phyloP scores from a whole-genome alignment of 2,113 vertebrate genomes.

The Sardina pilchardus region DNA sequence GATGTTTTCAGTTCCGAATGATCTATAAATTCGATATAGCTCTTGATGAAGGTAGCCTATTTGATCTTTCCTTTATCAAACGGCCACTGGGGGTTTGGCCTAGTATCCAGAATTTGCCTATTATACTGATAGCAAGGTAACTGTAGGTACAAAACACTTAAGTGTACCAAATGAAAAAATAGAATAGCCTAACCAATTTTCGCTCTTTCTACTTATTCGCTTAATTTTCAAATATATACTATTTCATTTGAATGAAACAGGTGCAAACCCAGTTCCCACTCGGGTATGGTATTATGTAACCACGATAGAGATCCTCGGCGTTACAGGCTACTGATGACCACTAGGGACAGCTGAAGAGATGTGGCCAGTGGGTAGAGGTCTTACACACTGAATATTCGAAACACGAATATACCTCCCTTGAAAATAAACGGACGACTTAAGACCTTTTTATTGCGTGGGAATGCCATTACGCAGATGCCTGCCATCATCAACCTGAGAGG shows the following conservation, averaged over 20 bases:
- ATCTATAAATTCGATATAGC: not conserved
- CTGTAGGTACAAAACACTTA: not conserved
- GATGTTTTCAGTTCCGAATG: too few species aligned
- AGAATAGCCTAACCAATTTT: not conserved
- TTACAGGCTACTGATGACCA: not conserved
- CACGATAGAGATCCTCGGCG: not conserved
- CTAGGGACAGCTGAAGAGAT: not conserved
- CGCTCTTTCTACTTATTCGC: not conserved
- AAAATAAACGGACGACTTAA: not conserved
- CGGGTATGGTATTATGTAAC: conserved; percentile 8
- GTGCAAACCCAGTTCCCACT: not conserved
- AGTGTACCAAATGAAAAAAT: not conserved
- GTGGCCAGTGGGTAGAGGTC: not conserved
- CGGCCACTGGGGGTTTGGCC: too few species aligned
- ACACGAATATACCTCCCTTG: not conserved
- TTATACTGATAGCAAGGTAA: not conserved
- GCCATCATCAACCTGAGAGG: not conserved
- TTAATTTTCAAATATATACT: not conserved
- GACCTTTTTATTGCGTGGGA: not conserved
- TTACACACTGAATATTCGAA: not conserved
- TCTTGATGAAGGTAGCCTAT: not conserved
- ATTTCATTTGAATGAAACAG: not conserved
- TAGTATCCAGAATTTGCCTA: not conserved
- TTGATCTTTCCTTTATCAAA: not conserved
- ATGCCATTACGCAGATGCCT: not conserved